Base-by-base conservation (phyloP, 2,797 vertebrate genomes). In the Sibirionetta formosa region DNA sequence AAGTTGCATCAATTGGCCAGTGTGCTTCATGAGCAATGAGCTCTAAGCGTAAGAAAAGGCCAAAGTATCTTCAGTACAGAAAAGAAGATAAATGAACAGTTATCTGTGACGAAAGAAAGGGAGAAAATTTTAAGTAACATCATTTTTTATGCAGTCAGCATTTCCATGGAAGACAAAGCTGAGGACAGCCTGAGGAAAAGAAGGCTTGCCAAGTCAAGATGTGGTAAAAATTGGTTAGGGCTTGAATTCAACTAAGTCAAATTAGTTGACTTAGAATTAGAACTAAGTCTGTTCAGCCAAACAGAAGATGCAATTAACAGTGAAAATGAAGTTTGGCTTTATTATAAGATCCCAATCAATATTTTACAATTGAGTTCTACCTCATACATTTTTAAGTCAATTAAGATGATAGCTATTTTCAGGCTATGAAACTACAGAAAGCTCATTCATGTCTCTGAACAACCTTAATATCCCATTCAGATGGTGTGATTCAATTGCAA, bases 91-190 rank as follows among this genome's bases (percentile, higher is more conserved):
- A 46, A 69, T 58, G 50, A 93, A 75, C 14, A 58, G 46, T 56
- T 71, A 78, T 82, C 73, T 72, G 46, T 86, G 73, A 82, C 14
- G 63, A 90, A 86, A 88, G 82, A 15, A 79, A 35, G 13, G 24
- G 0, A 56, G 65, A 64, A 82, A 93, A 72, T 26, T 9, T 69
- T 31, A 81, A 90, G 86, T 86, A 54, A 81, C 58, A 69, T 65
- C 1, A 9, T 46, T 84, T 66, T 93, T 93, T 88, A 93, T 70
- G 63, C 17, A 7, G 91, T 46, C 82, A 95, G 93, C 70, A 84
- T 90, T 96, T 95, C 86, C 58, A 90, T 77, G 79, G 82, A 90
- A 86, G 82, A 82, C 11, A 88, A 51, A 44, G 50, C 65, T 31
- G 38, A 86, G 64, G 38, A n/a, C 3, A 38, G 44, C 31, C 26